Evolutionary conservation across 2,888 invertebrate species (phyloP).

Genomic region (Chloroclystis v-ata): DNA sequence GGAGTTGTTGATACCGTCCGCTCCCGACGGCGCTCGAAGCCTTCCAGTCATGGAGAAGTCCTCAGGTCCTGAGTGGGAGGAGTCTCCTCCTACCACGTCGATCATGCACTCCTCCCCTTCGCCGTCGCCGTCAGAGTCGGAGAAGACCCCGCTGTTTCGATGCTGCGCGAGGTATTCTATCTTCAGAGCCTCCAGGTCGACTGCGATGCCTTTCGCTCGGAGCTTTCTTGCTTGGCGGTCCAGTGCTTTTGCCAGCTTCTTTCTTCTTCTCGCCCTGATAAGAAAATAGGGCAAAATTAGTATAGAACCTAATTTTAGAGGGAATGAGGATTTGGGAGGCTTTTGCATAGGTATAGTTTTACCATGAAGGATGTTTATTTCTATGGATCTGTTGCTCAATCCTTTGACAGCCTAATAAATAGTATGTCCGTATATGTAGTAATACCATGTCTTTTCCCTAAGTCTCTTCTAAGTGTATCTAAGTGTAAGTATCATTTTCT

Average conservation of each 20-base stretch:
- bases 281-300: constrained; percentile 71
- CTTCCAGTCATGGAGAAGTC: constrained; percentile 80
- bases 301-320: constrained; percentile 63
- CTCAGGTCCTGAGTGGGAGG: constrained; percentile 82
- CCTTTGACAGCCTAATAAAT: too few relatives aligned
- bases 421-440: too few relatives aligned
- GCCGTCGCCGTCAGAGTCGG: constrained; percentile 77
- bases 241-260: constrained; percentile 93
- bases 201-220: constrained; percentile 92
- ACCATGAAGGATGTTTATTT: too few relatives aligned
- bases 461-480: too few relatives aligned
- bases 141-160: constrained; percentile 78
- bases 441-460: too few relatives aligned
- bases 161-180: constrained; percentile 91
- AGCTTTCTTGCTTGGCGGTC: constrained; percentile 95
- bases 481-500: too few relatives aligned
- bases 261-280: constrained; percentile 88
- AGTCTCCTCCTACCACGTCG: constrained; percentile 90
- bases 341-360: neutral
- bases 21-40: constrained; percentile 77
- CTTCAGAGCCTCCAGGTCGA: constrained; percentile 90
- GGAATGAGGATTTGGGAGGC: constrained; percentile 3
- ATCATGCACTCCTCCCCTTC: constrained; percentile 86
- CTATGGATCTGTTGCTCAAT: too few relatives aligned
- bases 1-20: constrained; percentile 79